phyloP scores from a whole-genome alignment of 2,113 vertebrate species.

The Gnathonemus echidnorhynchus region DNA sequence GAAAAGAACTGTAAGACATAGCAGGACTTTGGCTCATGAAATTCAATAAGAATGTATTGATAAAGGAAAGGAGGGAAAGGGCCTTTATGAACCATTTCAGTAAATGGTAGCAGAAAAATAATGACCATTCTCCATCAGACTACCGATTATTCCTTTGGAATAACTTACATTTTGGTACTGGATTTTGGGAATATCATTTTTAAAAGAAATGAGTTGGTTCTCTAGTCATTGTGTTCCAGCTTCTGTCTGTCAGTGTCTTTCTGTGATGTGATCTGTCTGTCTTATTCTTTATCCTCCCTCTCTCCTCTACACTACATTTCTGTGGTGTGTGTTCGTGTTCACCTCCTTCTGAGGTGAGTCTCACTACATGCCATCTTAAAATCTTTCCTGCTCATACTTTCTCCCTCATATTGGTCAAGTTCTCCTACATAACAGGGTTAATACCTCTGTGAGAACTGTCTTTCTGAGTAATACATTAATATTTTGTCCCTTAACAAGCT shows the following conservation, averaged over 20 bases:
- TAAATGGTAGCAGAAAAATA: neutral
- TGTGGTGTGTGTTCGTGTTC: neutral
- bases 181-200: neutral
- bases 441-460: neutral
- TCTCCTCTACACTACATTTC: neutral
- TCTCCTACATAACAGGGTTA: neutral
- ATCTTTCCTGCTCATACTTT: neutral
- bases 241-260: constrained; percentile 11
- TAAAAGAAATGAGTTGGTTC: neutral
- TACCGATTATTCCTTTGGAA: neutral
- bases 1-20: neutral
- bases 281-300: neutral
- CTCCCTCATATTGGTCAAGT: neutral
- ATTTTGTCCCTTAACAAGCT: neutral
- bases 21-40: neutral
- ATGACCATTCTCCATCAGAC: neutral
- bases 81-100: neutral
- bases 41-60: neutral
- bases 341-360: constrained; percentile 16
- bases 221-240: constrained; percentile 17
- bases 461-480: neutral
- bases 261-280: neutral
- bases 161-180: neutral
- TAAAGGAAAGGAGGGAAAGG: neutral
- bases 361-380: neutral